Evolutionary conservation across 2,888 invertebrate species (phyloP).

Genomic region (Lithophane leautieri): DNA sequence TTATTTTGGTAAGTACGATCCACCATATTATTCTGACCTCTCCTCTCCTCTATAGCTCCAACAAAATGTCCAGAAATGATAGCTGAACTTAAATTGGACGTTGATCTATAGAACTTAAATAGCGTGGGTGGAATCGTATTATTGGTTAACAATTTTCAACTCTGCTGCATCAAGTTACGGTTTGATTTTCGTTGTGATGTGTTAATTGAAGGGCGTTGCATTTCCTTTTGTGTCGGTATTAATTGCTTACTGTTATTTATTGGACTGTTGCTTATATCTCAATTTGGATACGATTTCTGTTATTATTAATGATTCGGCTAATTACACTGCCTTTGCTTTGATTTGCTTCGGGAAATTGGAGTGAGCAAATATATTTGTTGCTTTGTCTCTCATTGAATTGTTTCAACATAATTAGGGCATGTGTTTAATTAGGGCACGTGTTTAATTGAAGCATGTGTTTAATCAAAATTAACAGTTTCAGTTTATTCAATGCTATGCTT

Average conservation of each 20-base stretch:
- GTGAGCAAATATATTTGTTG: conserved; percentile 39
- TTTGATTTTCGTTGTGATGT: conserved; percentile 46
- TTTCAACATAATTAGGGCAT: not conserved
- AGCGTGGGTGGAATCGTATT: conserved; percentile 64
- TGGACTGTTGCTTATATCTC: conserved; percentile 72
- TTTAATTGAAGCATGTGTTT: not conserved
- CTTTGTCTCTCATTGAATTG: conserved; percentile 15
- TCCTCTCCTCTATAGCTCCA: conserved; percentile 23
- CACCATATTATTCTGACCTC: conserved; percentile 41
- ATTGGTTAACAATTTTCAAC: conserved; percentile 63
- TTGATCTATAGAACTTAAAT: conserved; percentile 68
- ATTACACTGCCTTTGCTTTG: conserved; percentile 51
- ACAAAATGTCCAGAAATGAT: conserved; percentile 19
- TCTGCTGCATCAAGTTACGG: conserved; percentile 57
- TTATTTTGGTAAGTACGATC: conserved; percentile 73
- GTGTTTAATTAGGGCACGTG: not conserved
- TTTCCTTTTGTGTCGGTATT: conserved; percentile 77
- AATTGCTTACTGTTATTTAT: conserved; percentile 77
- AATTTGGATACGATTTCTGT: conserved; percentile 69
- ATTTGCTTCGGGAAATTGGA: conserved; percentile 23
- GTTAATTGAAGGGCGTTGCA: conserved; percentile 73
- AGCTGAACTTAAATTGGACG: conserved; percentile 70
- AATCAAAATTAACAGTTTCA: not conserved
- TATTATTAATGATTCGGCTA: conserved; percentile 62
- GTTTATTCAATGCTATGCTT: not conserved